Evolutionary conservation across 2,888 invertebrate genomes (phyloP), one percentile per base, ranked within the genome.

Genomic region (Schizaphis graminum): DNA sequence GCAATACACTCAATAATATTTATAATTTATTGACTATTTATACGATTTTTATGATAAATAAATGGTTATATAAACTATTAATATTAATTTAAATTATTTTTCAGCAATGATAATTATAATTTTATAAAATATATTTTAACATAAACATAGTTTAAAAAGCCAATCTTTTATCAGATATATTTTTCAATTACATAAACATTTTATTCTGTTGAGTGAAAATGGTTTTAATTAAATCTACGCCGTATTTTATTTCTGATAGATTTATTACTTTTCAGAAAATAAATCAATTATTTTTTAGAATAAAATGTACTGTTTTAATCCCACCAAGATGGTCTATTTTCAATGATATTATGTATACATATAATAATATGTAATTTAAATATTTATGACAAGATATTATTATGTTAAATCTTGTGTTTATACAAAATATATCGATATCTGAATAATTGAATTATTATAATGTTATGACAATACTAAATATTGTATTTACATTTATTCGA

Each of bases 201-300:
- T 44, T 56, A 57, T 57, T 89, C 13, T 44, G 41, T 13, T 21
- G 41, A 89, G 41, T 13, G 41, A n/a, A 90, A 41, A 61, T 47
- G 61, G 44, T 90, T 90, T 90, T 61, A 90, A 90, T 90, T 61
- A n/a, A 61, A 61, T n/a, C n/a, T n/a, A 77, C 77, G 21, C 21
- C n/a, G 44, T 57, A n/a, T 61, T 90, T 90, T 90, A 61, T n/a
- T 47, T 47, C n/a, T 28, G 21, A 67, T 61, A 47, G 44, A 90
- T 90, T 90, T 90, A 90, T 90, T 90, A n/a, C 21, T 3, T 61
- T 89, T 44, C 10, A 44, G 11, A 1, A n/a, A 90, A 90, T 90
- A 90, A 90, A 90, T 89, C 44, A n/a, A 89, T 47, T 28, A 35
- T 77, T 35, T 77, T 77, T 41, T 77, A 35, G 21, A 77, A 77